phyloP scores from a whole-genome alignment of 2,888 invertebrate genomes.

The Frankliniella intonsa region DNA sequence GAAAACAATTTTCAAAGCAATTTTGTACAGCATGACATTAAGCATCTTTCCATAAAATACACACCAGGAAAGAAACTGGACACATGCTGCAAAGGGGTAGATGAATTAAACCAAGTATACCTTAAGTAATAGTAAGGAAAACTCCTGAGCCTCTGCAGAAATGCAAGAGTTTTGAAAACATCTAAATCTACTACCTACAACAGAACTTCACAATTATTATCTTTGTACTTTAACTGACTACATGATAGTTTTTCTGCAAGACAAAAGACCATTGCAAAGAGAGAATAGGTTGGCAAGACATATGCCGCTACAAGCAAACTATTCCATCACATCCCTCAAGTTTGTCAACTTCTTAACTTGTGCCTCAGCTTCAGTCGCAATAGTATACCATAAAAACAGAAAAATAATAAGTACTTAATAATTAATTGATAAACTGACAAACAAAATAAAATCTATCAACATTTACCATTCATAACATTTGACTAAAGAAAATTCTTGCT shows the following conservation, averaged over 20 bases:
- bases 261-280: not conserved
- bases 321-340: not conserved
- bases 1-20: conserved; percentile 13
- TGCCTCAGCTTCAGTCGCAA: conserved; percentile 16
- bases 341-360: not conserved
- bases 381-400: not conserved
- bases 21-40: conserved; percentile 9
- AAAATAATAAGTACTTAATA: conserved; percentile 17
- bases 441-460: not conserved
- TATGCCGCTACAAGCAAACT: not conserved
- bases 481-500: not conserved
- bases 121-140: not conserved
- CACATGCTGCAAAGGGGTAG: not conserved
- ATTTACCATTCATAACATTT: not conserved
- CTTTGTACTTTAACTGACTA: conserved; percentile 25
- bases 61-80: not conserved
- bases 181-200: too few species aligned
- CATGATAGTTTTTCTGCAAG: not conserved
- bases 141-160: too few species aligned
- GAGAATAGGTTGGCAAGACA: not conserved
- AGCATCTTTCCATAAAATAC: not conserved
- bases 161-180: too few species aligned
- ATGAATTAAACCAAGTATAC: not conserved
- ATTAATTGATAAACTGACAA: not conserved
- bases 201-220: too few species aligned